A percentile compares a stretch with the other conserved stretches of the same genome.
phyloP scores from a whole-genome alignment of 2,888 invertebrate genomes.

The Acleris sparsana region DNA sequence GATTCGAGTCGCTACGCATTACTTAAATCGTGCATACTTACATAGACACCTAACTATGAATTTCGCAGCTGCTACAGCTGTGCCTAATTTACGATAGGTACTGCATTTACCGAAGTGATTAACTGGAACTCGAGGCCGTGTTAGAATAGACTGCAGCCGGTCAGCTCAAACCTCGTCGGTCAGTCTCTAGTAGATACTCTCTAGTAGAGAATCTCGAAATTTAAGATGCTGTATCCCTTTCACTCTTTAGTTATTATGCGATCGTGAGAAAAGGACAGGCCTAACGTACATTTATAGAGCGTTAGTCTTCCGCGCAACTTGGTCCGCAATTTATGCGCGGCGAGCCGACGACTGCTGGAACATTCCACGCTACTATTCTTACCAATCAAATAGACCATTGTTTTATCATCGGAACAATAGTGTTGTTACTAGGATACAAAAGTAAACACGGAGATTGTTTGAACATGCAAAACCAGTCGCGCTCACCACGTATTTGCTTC shows the following conservation, averaged over 20 bases:
- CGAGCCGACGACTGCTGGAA: not conserved
- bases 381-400: constrained; percentile 42
- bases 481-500: constrained; percentile 3
- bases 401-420: constrained; percentile 53
- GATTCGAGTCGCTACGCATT: no score
- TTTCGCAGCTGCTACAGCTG: not conserved
- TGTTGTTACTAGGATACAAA: constrained; percentile 48
- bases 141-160: no score
- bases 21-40: not conserved
- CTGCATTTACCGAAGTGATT: not conserved
- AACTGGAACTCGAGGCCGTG: no score
- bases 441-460: constrained; percentile 55
- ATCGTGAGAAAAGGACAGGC: no score
- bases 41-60: not conserved
- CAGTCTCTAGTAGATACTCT: no score
- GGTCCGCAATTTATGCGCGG: not conserved
- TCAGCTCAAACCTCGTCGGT: no score
- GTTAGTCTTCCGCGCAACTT: not conserved
- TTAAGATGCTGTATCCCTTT: no score
- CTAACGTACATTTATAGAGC: no score
- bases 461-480: constrained; percentile 38
- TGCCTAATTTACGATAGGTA: not conserved
- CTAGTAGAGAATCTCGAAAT: no score
- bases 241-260: no score
- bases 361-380: constrained; percentile 39